phyloP scores from a whole-genome alignment of 2,113 vertebrate species.

The Cariama cristata region DNA sequence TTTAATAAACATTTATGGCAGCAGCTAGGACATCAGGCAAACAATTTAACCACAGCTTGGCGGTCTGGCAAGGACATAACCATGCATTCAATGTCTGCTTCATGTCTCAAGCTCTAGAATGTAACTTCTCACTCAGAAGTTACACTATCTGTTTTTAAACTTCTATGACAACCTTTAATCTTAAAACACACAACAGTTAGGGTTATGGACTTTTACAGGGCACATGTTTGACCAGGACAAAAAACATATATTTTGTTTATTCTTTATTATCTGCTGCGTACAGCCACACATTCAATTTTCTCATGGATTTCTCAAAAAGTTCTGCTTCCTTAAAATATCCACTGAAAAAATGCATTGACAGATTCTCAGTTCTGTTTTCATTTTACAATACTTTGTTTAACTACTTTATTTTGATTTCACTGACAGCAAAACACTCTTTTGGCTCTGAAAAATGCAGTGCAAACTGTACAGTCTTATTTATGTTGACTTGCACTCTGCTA shows the following conservation, averaged over 20 bases:
- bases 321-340: neutral
- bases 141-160: neutral
- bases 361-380: neutral
- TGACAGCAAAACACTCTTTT: constrained; percentile 4
- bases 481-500: neutral
- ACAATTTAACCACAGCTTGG: neutral
- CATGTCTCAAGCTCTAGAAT: neutral
- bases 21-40: neutral
- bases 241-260: neutral
- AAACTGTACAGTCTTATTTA: constrained; percentile 16
- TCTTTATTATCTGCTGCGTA: neutral
- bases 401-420: constrained; percentile 25
- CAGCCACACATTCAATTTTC: neutral
- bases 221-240: neutral
- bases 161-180: neutral
- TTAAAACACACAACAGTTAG: neutral
- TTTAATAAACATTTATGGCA: neutral
- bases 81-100: neutral
- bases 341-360: neutral
- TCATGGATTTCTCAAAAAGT: neutral
- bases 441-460: neutral
- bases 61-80: neutral
- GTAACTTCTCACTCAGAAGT: neutral
- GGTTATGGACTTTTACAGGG: neutral
- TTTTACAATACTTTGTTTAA: neutral